phyloP scores from a whole-genome alignment of 2,888 invertebrate genomes.

The Sarcophaga variegata region DNA sequence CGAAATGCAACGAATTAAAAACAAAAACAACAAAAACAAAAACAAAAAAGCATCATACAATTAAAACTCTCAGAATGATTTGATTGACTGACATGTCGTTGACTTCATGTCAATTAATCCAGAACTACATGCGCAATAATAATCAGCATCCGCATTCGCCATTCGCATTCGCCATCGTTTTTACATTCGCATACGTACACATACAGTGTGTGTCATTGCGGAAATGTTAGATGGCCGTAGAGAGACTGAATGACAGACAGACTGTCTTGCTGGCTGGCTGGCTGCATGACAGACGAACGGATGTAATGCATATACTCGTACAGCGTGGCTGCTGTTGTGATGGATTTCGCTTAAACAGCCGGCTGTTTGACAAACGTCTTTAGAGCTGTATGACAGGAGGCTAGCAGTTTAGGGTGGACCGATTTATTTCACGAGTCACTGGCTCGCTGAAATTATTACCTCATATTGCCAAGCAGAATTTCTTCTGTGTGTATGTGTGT shows the following conservation, averaged over 20 bases:
- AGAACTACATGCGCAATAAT: slow-evolving; percentile 73
- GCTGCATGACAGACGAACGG: too few species aligned
- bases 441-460: slow-evolving; percentile 42
- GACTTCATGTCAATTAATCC: slow-evolving; percentile 81
- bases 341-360: slow-evolving; percentile 42
- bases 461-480: slow-evolving; percentile 30
- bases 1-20: background rate
- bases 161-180: slow-evolving; percentile 11
- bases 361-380: slow-evolving; percentile 54
- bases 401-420: slow-evolving; percentile 40
- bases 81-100: slow-evolving; percentile 82
- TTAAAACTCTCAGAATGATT: slow-evolving; percentile 69
- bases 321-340: slow-evolving; percentile 40
- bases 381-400: slow-evolving; percentile 51
- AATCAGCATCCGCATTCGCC: slow-evolving; percentile 63
- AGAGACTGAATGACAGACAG: too few species aligned
- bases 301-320: too few species aligned
- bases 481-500: too few species aligned
- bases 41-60: slow-evolving; percentile 46
- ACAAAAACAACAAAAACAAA: slow-evolving; percentile 7
- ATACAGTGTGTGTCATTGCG: background rate
- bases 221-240: too few species aligned
- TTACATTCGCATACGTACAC: slow-evolving; percentile 39
- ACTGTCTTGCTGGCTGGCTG: too few species aligned
- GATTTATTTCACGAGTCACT: slow-evolving; percentile 58